These are phyloP conservation scores for Tortricodes alternella DNA, from an alignment of 2,888 invertebrate genomes.

Conservation along the genomic window DNA sequence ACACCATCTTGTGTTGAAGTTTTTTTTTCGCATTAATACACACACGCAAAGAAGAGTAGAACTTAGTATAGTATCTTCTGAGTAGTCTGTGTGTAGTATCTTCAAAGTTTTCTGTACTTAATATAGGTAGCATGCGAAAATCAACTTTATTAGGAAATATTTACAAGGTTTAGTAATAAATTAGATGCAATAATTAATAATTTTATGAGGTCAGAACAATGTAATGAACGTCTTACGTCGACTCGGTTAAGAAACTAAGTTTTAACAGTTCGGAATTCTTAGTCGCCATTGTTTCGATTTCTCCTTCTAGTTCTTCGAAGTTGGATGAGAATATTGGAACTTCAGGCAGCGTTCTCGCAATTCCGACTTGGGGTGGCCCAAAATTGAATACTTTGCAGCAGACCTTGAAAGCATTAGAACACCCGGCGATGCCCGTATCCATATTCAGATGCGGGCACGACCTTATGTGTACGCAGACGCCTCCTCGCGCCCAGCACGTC, in stretches of 20 bases:
- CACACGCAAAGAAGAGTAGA: too few species aligned
- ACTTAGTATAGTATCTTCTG: too few species aligned
- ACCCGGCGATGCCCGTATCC: constrained; percentile 50
- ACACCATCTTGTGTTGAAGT: too few species aligned
- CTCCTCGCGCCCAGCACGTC: constrained; percentile 64
- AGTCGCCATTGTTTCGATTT: constrained; percentile 36
- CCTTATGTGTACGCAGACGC: constrained; percentile 49
- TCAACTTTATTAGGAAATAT: too few species aligned
- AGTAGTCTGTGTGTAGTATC: too few species aligned
- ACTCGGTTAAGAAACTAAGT: neutral
- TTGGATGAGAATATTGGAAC: constrained; percentile 29
- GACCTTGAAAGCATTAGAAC: constrained; percentile 46
- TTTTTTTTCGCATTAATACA: too few species aligned
- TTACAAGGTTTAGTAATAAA: neutral
- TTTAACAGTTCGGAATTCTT: constrained; percentile 34
- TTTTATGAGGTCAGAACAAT: neutral
- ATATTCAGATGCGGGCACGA: constrained; percentile 43
- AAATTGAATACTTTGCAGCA: constrained; percentile 48
- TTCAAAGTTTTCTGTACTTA: too few species aligned
- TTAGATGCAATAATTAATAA: neutral
- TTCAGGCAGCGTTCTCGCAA: constrained; percentile 31
- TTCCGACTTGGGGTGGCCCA: constrained; percentile 41
- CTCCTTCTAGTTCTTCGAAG: constrained; percentile 37
- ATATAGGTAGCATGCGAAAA: too few species aligned
- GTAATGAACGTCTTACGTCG: too few species aligned